Evolutionary conservation across 2,888 invertebrate genomes (phyloP).

Genomic region (Sphaerophoria rueppellii): DNA sequence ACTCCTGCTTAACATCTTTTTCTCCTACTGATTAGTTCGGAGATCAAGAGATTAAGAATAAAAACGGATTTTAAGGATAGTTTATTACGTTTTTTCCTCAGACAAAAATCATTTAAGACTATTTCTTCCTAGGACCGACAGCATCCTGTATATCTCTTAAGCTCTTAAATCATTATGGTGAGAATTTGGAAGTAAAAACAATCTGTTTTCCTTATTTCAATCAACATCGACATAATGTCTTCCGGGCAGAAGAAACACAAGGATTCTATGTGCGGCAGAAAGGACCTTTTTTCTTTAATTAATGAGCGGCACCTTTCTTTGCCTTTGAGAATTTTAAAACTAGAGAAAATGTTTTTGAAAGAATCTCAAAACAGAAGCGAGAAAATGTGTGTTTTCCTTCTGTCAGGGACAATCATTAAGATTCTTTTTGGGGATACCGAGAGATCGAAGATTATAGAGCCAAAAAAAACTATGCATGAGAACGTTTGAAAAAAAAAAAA

Average conservation of each 20-base stretch:
- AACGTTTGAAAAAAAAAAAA: background rate
- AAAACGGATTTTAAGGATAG: conserved; percentile 19
- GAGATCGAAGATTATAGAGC: conserved; percentile 3
- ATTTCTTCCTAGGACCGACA: background rate
- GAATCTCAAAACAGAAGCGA: conserved; percentile 50
- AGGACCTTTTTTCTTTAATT: conserved; percentile 45
- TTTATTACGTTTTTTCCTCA: conserved; percentile 5
- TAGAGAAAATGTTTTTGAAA: background rate
- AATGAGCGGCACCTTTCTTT: conserved; percentile 36
- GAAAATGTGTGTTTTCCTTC: conserved; percentile 32
- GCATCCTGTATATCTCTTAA: conserved; percentile 39
- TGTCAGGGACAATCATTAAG: conserved; percentile 34
- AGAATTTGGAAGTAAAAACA: conserved; percentile 29
- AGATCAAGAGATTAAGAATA: conserved; percentile 32
- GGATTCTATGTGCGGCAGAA: conserved; percentile 1
- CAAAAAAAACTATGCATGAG: background rate
- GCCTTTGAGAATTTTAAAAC: conserved; percentile 5
- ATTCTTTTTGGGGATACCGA: background rate
- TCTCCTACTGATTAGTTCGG: background rate
- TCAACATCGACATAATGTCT: conserved; percentile 44
- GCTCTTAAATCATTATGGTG: conserved; percentile 11
- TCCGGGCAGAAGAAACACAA: conserved; percentile 33
- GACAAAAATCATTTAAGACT: conserved; percentile 1
- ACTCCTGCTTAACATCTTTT: conserved; percentile 49
- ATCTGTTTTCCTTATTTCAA: conserved; percentile 48